Conservation (phyloP, 1,140 invertebrate species). For the Colletes latitarsis region DNA sequence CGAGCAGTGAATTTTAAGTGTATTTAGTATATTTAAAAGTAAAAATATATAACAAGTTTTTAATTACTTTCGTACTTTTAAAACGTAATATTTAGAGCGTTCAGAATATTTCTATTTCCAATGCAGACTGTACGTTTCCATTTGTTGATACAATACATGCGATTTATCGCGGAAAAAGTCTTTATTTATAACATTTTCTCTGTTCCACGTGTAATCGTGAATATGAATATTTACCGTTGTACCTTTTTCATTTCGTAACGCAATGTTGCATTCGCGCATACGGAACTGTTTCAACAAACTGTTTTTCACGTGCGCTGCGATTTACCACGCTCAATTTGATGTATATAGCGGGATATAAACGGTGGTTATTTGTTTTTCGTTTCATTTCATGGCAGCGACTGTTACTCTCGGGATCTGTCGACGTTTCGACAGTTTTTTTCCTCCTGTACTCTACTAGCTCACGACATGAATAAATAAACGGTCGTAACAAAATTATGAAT, state of each 20-base stretch:
- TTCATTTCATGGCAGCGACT: conserved; percentile 11
- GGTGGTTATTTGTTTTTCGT: conserved; percentile 15
- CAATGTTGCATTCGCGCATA: not conserved
- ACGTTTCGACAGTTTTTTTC: not conserved
- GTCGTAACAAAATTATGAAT: too few species aligned
- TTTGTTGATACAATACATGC: not conserved
- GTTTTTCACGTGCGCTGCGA: not conserved
- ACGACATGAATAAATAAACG: too few species aligned
- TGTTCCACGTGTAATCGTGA: not conserved
- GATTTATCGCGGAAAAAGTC: not conserved
- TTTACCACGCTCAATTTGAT: conserved; percentile 2
- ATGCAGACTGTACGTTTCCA: not conserved
- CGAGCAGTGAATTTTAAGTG: too few species aligned
- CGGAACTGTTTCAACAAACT: conserved; percentile 26
- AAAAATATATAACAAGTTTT: too few species aligned
- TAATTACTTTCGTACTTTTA: too few species aligned
- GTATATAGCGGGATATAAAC: conserved; percentile 2
- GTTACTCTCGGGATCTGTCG: not conserved
- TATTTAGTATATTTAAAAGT: too few species aligned
- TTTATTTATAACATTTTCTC: not conserved
- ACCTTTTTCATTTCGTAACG: conserved; percentile 29
- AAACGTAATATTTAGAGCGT: too few species aligned
- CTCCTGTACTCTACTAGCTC: too few species aligned
- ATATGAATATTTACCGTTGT: conserved; percentile 29
- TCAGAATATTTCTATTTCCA: too few species aligned